Conservation (phyloP, 2,113 vertebrate species). For the Gallinago media region DNA sequence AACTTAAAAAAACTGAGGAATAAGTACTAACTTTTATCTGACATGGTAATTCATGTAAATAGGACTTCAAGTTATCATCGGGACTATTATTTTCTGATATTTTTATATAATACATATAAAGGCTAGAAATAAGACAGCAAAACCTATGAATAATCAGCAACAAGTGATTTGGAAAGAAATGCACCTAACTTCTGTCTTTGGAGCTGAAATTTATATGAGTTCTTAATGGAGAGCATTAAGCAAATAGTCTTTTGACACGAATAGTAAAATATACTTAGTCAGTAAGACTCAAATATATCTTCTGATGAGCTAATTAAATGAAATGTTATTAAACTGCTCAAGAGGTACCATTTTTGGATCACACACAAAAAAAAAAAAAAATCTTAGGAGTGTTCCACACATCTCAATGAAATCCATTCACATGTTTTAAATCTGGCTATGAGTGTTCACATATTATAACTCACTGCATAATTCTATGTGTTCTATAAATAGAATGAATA, state of each 20-base stretch:
- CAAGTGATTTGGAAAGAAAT: not conserved
- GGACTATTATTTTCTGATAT: not conserved
- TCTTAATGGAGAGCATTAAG: not conserved
- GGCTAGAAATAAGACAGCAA: not conserved
- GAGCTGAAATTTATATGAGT: not conserved
- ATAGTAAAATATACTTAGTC: not conserved
- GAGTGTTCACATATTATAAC: slow-evolving; percentile 9
- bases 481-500: slow-evolving; percentile 50
- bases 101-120: not conserved
- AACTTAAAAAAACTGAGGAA: not conserved
- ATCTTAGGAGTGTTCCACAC: not conserved
- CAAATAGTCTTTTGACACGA: not conserved
- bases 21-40: not conserved
- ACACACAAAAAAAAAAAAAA: not conserved
- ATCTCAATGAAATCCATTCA: slow-evolving; percentile 24
- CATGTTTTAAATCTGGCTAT: slow-evolving; percentile 16
- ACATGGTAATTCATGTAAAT: not conserved
- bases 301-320: not conserved
- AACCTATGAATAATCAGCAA: not conserved
- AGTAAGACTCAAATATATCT: not conserved
- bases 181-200: not conserved
- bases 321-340: not conserved
- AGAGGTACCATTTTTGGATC: not conserved
- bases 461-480: slow-evolving; percentile 4
- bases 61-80: not conserved